Evolutionary conservation across 2,888 invertebrate genomes (phyloP).

Genomic region (Hydropsyche betteni): DNA sequence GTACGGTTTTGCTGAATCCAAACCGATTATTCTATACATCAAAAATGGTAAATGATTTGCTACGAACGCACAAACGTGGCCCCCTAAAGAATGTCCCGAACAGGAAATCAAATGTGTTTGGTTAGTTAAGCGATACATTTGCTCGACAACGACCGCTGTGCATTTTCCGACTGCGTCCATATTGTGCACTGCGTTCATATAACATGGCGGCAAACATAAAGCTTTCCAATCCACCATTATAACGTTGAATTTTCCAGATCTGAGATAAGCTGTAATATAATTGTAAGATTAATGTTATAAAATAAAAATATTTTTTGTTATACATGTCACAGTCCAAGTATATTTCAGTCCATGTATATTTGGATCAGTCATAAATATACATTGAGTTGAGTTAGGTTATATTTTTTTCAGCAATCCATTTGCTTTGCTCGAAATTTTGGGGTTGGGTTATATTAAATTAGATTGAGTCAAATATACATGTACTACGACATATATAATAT

Average conservation of each 20-base stretch:
- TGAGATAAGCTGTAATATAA: conserved; percentile 56
- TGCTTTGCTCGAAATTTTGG: too few relatives aligned
- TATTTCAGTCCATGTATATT: too few relatives aligned
- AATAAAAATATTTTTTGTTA: background rate
- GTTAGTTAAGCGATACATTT: background rate
- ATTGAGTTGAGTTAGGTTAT: too few relatives aligned
- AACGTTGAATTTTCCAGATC: conserved; percentile 57
- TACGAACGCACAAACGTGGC: background rate
- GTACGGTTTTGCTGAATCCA: conserved; percentile 15
- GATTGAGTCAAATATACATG: background rate
- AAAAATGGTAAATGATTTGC: background rate
- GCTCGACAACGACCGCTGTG: background rate
- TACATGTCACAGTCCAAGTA: background rate
- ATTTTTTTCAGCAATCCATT: too few relatives aligned
- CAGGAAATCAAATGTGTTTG: background rate
- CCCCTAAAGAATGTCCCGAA: conserved; percentile 10
- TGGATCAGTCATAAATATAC: too few relatives aligned
- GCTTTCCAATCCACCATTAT: conserved; percentile 67
- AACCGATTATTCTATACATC: conserved; percentile 17
- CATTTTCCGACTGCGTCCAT: conserved; percentile 15
- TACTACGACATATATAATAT: background rate
- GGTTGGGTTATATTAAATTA: background rate
- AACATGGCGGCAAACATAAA: conserved; percentile 63
- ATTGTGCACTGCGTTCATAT: conserved; percentile 2
- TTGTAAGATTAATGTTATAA: background rate